Evolutionary conservation across 35 echinoderm and acorn worm species (phyloP), one percentile per base, ranked within the genome.

Genomic region (Diadema setosum): DNA sequence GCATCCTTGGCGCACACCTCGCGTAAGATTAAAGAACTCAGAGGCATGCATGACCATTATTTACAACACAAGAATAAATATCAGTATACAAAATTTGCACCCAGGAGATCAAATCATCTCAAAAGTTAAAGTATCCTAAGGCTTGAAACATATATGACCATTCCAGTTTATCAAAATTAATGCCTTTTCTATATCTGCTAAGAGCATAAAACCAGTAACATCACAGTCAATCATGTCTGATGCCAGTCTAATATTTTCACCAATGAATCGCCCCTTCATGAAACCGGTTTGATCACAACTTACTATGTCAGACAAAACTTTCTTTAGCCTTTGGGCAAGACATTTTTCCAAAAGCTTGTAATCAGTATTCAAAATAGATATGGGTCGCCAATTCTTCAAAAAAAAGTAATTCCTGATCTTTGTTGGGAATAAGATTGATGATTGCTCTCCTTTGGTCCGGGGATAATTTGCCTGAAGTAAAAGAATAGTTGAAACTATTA

Each of bases 251-350:
- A 90, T 70, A 48, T 64, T 83, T 56, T 90, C 88, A 2, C 78
- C 88, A 24, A 90, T 83, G 48, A 59, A 90, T 90, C 80, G 82
- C 60, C 52, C 75, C 42, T 82, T 46, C 29, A 90, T 90, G 49
- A 90, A 90, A 64, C 78, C 80, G 18, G 88, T 83, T 83, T 90
- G 88, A 58, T 82, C 18, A 81, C 21, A 24, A 48, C 70, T 27
- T 36, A 80, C 49, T 35, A 41, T 16, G 37, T 75, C 7, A 4
- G 24, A 50, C 31, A 80, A n/a, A 18, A 80, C n/a, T 33, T 45
- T 65, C 40, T 58, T 81, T 7, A 88, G 20, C 56, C 86, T 81
- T 5, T 30, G n/a, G 20, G 69, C 65, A 11, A 81, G 43, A 37
- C n/a, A n/a, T 60, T 83, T 90, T 8, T 75, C 34, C 21, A 45